Evolutionary conservation across 2,797 vertebrate species (phyloP).

Genomic region (Myotis planiceps): DNA sequence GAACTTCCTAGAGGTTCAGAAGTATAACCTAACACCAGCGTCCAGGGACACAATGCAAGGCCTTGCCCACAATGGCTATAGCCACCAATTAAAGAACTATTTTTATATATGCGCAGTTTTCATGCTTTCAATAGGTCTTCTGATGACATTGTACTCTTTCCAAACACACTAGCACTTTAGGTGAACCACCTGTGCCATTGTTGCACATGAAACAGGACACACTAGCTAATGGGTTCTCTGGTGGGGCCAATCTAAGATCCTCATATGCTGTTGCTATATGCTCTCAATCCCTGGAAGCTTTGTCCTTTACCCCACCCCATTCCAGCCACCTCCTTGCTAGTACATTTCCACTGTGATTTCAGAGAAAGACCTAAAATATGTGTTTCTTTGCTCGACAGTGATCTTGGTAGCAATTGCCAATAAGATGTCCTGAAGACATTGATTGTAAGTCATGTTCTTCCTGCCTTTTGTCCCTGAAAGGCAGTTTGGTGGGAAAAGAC

Average conservation of each 20-base stretch:
- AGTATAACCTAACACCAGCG: background rate
- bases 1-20: constrained; percentile 38
- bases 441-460: background rate
- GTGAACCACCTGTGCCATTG: background rate
- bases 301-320: fast-evolving
- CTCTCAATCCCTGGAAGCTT: background rate
- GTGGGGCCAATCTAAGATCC: background rate
- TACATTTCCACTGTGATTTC: background rate
- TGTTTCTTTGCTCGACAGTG: background rate
- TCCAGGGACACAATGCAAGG: background rate
- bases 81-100: background rate
- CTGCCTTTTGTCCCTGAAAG: background rate
- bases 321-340: background rate
- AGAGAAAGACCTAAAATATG: background rate
- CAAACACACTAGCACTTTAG: background rate
- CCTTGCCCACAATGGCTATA: background rate
- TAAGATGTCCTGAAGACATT: background rate
- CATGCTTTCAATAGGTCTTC: background rate
- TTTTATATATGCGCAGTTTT: background rate
- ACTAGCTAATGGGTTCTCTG: background rate
- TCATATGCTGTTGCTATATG: background rate
- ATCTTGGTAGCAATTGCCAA: background rate
- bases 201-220: background rate
- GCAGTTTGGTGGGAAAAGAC: background rate
- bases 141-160: background rate